Percentiles rank a stretch among this genome's conserved stretches.
Conservation (phyloP, 2,113 vertebrate species). For the Chionodraco myersi region DNA sequence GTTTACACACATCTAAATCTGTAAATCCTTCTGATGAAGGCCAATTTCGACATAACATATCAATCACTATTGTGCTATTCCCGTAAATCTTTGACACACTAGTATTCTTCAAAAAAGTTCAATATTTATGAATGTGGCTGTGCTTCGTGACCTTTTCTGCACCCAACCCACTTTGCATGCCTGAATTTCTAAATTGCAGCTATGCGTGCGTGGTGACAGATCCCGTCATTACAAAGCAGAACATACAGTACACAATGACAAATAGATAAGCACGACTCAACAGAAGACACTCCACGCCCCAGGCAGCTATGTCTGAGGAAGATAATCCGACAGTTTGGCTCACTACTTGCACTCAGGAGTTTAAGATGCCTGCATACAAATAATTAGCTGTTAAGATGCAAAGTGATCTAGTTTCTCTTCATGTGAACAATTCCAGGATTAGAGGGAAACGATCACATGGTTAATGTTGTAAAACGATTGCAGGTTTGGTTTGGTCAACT, state of each 20-base stretch:
- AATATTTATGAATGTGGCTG: background rate
- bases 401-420: background rate
- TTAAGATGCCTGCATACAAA: background rate
- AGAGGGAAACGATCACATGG: too few species aligned
- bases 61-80: background rate
- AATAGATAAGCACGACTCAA: accelerated
- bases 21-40: background rate
- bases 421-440: background rate
- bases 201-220: background rate
- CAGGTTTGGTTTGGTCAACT: too few species aligned
- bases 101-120: too few species aligned
- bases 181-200: constrained; percentile 30
- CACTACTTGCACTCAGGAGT: background rate
- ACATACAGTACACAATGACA: background rate
- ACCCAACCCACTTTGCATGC: background rate
- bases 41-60: background rate
- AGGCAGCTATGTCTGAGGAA: background rate
- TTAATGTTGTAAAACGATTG: too few species aligned
- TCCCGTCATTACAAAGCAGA: background rate
- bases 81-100: background rate
- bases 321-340: background rate
- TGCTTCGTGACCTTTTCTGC: background rate
- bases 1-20: background rate
- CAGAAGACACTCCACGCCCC: constrained; percentile 1
- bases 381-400: background rate